Percentiles rank a stretch among this genome's conserved stretches.
phyloP scores from a whole-genome alignment of 2,888 invertebrate genomes.

The Lasioglossum lativentre region DNA sequence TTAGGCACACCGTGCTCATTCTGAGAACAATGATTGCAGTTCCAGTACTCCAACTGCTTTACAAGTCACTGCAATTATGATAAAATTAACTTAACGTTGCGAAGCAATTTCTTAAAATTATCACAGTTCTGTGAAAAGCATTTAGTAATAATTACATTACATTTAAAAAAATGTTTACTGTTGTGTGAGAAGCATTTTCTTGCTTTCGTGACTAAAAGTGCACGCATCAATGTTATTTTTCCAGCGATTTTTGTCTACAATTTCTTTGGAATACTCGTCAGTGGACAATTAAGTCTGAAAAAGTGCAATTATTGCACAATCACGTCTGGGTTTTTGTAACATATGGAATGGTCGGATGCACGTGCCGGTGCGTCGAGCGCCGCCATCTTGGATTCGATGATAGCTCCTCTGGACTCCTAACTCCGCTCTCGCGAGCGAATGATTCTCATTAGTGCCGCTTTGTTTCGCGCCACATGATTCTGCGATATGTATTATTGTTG shows the following conservation, averaged over 20 bases:
- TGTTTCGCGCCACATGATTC: background rate
- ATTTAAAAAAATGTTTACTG: background rate
- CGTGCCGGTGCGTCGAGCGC: slow-evolving; percentile 59
- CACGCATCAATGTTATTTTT: background rate
- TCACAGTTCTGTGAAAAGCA: background rate
- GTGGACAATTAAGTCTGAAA: background rate
- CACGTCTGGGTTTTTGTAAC: slow-evolving; percentile 48
- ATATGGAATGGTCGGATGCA: slow-evolving; percentile 66
- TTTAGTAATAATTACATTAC: no score
- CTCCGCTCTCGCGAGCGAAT: background rate
- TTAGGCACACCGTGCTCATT: background rate
- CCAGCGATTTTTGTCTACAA: background rate
- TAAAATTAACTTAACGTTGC: background rate
- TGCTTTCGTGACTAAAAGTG: background rate
- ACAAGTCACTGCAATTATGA: background rate
- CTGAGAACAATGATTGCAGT: background rate
- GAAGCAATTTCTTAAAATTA: background rate
- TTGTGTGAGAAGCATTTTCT: background rate
- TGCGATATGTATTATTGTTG: no score
- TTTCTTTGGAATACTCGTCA: background rate
- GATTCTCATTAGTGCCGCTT: background rate
- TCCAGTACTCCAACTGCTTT: background rate
- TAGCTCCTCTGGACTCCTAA: slow-evolving; percentile 13
- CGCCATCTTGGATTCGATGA: slow-evolving; percentile 52
- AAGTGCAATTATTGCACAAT: slow-evolving; percentile 34